phyloP scores from a whole-genome alignment of 1,140 invertebrate species.

The Plodia interpunctella region DNA sequence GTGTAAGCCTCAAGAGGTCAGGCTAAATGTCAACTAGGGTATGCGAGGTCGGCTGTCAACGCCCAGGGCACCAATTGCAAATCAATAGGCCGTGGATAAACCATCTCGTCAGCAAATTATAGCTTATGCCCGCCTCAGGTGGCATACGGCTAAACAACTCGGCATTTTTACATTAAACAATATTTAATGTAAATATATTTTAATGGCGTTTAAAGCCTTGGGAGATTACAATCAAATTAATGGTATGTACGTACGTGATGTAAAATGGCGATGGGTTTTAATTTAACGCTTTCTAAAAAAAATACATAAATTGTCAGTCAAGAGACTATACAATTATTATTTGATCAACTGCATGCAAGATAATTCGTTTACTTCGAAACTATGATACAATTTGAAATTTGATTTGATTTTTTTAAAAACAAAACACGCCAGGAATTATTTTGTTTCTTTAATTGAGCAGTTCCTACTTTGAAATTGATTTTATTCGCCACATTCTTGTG shows the following conservation, averaged over 20 bases:
- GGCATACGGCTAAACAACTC: background rate
- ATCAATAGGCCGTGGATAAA: slow-evolving; percentile 28
- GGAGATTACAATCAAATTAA: background rate
- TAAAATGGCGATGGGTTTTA: too few relatives aligned
- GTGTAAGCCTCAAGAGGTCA: slow-evolving; percentile 58
- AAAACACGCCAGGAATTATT: too few relatives aligned
- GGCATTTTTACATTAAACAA: background rate
- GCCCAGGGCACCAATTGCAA: slow-evolving; percentile 47
- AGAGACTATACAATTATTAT: too few relatives aligned
- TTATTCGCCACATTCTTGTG: background rate
- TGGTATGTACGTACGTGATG: background rate
- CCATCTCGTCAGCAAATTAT: slow-evolving; percentile 12
- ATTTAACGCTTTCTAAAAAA: too few relatives aligned
- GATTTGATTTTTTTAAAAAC: too few relatives aligned
- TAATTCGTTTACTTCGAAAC: too few relatives aligned
- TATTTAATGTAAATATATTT: background rate
- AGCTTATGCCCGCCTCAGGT: background rate
- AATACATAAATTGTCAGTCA: background rate
- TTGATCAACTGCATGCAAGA: too few relatives aligned
- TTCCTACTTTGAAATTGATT: background rate
- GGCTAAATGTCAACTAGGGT: slow-evolving; percentile 60
- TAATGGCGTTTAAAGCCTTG: background rate
- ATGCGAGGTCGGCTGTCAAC: slow-evolving; percentile 47
- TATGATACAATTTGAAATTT: too few relatives aligned
- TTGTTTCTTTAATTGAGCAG: too few relatives aligned